Percentiles rank a stretch among this genome's conserved stretches.
phyloP scores from a whole-genome alignment of 1,140 invertebrate species.

The Lepidotrigona ventralis region DNA sequence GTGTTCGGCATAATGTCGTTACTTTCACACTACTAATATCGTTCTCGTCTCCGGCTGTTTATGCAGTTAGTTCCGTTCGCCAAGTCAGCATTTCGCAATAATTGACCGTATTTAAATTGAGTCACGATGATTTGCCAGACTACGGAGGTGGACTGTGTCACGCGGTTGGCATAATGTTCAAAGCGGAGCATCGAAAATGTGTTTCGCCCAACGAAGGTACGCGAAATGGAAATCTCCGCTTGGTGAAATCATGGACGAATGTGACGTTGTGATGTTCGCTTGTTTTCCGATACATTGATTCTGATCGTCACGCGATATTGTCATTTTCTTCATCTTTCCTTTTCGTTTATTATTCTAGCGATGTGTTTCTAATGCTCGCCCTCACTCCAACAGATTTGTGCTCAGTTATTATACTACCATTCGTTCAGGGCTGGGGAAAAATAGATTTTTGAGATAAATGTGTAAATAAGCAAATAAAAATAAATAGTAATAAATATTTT shows the following conservation, averaged over 20 bases:
- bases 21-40: constrained; percentile 38
- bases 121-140: constrained; percentile 18
- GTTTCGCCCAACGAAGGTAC: neutral
- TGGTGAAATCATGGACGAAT: neutral
- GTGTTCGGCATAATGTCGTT: constrained; percentile 49
- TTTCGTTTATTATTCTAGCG: neutral
- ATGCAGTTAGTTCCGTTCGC: constrained; percentile 26
- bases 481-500: no score
- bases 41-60: constrained; percentile 27
- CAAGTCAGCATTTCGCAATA: constrained; percentile 56
- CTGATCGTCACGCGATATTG: constrained; percentile 2
- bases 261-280: constrained; percentile 8
- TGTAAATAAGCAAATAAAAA: no score
- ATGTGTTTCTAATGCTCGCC: no score
- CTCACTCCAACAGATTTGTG: no score
- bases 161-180: neutral
- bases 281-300: constrained; percentile 8
- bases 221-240: neutral
- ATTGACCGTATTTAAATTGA: constrained; percentile 49
- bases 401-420: no score
- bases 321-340: no score
- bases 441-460: no score
- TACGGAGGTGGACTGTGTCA: constrained; percentile 12
- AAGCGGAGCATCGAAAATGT: constrained; percentile 33
- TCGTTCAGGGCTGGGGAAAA: no score